These are phyloP conservation scores for Chloropsis cyanopogon DNA, from an alignment of 2,113 vertebrate genomes.

Conservation along the genomic window DNA sequence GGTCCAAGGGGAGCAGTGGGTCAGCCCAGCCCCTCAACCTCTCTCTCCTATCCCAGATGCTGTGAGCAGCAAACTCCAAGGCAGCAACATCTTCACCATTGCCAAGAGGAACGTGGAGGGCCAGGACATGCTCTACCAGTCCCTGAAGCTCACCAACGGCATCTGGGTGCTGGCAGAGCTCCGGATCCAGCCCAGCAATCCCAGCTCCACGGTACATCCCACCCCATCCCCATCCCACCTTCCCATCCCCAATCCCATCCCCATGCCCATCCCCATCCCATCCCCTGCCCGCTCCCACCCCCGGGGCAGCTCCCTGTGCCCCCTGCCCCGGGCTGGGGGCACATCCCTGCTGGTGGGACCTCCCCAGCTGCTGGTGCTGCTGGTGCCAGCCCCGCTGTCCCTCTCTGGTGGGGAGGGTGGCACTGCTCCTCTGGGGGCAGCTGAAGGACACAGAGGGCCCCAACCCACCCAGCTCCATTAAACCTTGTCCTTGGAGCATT, in stretches of 20 bases:
- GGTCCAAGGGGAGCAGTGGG: neutral
- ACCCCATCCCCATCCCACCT: neutral
- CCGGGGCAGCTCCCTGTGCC: neutral
- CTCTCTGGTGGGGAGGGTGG: fast-evolving
- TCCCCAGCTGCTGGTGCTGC: neutral
- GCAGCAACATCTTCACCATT: constrained; percentile 93
- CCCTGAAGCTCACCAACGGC: constrained; percentile 91
- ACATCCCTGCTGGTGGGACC: neutral
- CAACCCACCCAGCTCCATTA: fast-evolving
- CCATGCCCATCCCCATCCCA: neutral
- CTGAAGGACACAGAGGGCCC: neutral
- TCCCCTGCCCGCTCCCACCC: neutral
- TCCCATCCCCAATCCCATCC: neutral
- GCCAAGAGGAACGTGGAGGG: constrained; percentile 93
- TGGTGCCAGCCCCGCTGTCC: neutral
- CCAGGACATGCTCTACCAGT: constrained; percentile 99
- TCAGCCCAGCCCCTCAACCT: neutral
- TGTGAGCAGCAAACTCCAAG: constrained; percentile 87
- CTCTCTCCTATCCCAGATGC: constrained; percentile 74
- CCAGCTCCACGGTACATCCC: constrained; percentile 82
- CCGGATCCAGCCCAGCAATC: constrained; percentile 84
- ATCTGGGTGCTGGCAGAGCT: constrained; percentile 96
- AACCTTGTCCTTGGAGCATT: fast-evolving
- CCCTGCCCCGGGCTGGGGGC: neutral
- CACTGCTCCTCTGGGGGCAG: neutral